phyloP scores from a whole-genome alignment of 1,140 invertebrate species.

The Odontomachus brunneus region DNA sequence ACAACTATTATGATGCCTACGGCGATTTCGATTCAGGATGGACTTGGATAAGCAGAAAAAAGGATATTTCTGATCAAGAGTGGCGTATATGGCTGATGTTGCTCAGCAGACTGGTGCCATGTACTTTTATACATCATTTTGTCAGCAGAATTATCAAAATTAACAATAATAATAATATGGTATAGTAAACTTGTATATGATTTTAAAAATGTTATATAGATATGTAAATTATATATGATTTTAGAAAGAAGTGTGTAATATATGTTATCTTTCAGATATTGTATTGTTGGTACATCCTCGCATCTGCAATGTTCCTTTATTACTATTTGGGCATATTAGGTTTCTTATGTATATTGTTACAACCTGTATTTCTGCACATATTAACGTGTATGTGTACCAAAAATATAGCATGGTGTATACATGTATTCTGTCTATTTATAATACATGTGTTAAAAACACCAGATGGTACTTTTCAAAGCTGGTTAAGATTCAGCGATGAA shows the following conservation, averaged over 20 bases:
- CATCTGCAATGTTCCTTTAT: constrained; percentile 77
- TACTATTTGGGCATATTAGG: constrained; percentile 76
- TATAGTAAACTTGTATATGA: constrained; percentile 55
- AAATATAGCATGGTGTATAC: constrained; percentile 79
- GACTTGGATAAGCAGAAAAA: constrained; percentile 82
- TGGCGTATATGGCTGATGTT: constrained; percentile 85
- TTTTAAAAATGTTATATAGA: background rate
- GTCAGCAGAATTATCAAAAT: constrained; percentile 79
- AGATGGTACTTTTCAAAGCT: constrained; percentile 75
- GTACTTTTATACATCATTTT: constrained; percentile 82
- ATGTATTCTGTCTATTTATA: constrained; percentile 77
- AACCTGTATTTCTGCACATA: constrained; percentile 80
- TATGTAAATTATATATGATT: constrained; percentile 37
- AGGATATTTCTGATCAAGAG: constrained; percentile 86
- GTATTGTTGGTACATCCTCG: constrained; percentile 77
- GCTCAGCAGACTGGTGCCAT: constrained; percentile 80
- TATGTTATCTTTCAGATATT: constrained; percentile 76
- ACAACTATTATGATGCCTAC: constrained; percentile 76
- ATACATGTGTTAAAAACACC: constrained; percentile 80
- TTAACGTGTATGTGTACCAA: constrained; percentile 77
- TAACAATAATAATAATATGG: constrained; percentile 46
- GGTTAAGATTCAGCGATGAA: constrained; percentile 73
- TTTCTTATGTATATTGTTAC: constrained; percentile 77
- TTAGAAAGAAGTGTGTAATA: constrained; percentile 34
- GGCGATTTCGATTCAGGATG: constrained; percentile 83